Percentiles rank a stretch among this genome's conserved stretches.
phyloP scores from a whole-genome alignment of 2,888 invertebrate genomes.

The Polietes domitor region DNA sequence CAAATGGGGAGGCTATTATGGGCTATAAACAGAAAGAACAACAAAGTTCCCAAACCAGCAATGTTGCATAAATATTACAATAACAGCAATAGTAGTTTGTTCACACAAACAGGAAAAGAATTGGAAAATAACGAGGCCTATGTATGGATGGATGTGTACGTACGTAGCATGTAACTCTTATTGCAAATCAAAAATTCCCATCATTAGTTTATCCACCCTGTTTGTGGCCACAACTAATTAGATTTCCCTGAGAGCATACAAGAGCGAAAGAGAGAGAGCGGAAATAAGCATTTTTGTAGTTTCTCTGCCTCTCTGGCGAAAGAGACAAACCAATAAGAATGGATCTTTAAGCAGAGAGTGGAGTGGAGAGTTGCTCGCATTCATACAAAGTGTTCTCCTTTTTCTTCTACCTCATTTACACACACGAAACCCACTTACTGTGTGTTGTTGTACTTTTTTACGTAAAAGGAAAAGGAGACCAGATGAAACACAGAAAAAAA shows the following conservation, averaged over 20 bases:
- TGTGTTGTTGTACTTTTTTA: constrained; percentile 40
- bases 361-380: constrained; percentile 17
- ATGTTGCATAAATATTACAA: too few species aligned
- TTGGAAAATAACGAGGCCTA: too few species aligned
- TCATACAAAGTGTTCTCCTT: neutral
- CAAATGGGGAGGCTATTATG: too few species aligned
- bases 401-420: neutral
- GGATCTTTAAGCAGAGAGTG: constrained; percentile 24
- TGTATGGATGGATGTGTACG: too few species aligned
- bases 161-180: neutral
- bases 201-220: constrained; percentile 12
- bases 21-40: too few species aligned
- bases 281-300: neutral
- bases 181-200: neutral
- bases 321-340: constrained; percentile 29
- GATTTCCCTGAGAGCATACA: constrained; percentile 7
- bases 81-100: too few species aligned
- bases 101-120: too few species aligned
- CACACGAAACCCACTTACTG: constrained; percentile 60
- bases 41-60: too few species aligned
- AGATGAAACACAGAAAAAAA: constrained; percentile 50
- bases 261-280: neutral
- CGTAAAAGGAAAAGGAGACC: constrained; percentile 63
- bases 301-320: neutral
- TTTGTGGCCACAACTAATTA: constrained; percentile 1